phyloP scores from a whole-genome alignment of 2,113 vertebrate species.

The Trogon surrucura region DNA sequence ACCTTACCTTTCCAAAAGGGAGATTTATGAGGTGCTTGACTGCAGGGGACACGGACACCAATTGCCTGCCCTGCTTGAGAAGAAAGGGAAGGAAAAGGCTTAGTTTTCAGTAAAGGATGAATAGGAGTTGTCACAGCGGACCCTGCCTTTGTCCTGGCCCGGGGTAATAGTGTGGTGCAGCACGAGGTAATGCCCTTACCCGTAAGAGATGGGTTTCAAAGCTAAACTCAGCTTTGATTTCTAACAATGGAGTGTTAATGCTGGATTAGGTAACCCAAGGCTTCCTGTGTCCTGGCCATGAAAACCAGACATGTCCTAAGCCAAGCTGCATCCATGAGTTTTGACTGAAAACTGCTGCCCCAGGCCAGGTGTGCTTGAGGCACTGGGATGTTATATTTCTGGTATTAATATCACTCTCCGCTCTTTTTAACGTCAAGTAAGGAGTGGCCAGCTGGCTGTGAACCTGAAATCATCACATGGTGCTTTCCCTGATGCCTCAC shows the following conservation, averaged over 20 bases:
- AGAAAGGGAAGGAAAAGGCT: neutral
- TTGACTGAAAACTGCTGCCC: neutral
- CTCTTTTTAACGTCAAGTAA: neutral
- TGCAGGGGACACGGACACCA: neutral
- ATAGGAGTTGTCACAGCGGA: neutral
- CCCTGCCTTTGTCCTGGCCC: neutral
- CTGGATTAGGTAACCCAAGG: neutral
- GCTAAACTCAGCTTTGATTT: neutral
- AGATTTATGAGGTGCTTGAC: slow-evolving; percentile 35
- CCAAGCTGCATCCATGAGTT: neutral
- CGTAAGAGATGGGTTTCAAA: neutral
- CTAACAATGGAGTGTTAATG: neutral
- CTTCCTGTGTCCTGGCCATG: neutral
- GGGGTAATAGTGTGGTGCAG: neutral
- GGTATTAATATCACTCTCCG: neutral
- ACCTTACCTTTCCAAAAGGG: neutral
- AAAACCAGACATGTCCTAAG: neutral
- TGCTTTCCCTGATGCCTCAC: neutral
- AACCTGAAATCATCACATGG: neutral
- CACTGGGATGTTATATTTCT: neutral
- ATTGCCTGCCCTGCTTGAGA: neutral
- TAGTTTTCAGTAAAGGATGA: neutral
- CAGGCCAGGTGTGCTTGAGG: accelerated
- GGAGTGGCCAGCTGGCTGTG: neutral
- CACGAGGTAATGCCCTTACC: neutral